Evolutionary conservation across 2,888 invertebrate genomes (phyloP), one percentile per base, ranked within the genome.

Genomic region (Micoletzkya japonica): DNA sequence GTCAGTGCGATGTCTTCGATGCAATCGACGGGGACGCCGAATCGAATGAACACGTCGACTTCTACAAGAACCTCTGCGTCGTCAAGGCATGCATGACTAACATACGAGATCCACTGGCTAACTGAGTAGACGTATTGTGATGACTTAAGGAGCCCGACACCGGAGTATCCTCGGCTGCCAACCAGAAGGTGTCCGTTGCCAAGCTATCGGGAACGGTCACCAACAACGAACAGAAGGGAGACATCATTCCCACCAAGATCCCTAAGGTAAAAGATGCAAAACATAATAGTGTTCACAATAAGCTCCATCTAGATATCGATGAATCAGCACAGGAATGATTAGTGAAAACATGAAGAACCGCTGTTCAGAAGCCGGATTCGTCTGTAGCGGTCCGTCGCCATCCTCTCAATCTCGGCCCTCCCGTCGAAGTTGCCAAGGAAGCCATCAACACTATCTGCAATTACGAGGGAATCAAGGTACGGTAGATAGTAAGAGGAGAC

Each of bases 391-490:
- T 30, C 77, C 4, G 44, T 67, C 37, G 20, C 75, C n/a, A n/a
- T n/a, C n/a, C n/a, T n/a, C n/a, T n/a, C n/a, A n/a, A n/a, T 63
- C 39, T 80, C 49, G 78, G 76, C 7, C 77, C 77, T 70, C 80
- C 80, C 50, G 80, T 84, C 30, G 73, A 78, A 37, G 76, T 84
- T 57, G 75, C 80, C 44, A 74, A 78, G 34, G 77, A 80, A 20
- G 79, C 82, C 26, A 80, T 85, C 39, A 79, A 82, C 71, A 85
- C 85, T 28, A 81, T 85, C 71, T 85, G 85, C 76, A 83, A 85
- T 73, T 85, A 85, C 73, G 84, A 85, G 61, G 85, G 85, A 71
- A 84, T 85, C 77, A 84, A 85, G 74, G 82, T 81, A 39, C 74
- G 14, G 32, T 34, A 56, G 56, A 26, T 56, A 14, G 1, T 20